phyloP scores from a whole-genome alignment of 2,888 invertebrate species.

The Coecobrya sp. region DNA sequence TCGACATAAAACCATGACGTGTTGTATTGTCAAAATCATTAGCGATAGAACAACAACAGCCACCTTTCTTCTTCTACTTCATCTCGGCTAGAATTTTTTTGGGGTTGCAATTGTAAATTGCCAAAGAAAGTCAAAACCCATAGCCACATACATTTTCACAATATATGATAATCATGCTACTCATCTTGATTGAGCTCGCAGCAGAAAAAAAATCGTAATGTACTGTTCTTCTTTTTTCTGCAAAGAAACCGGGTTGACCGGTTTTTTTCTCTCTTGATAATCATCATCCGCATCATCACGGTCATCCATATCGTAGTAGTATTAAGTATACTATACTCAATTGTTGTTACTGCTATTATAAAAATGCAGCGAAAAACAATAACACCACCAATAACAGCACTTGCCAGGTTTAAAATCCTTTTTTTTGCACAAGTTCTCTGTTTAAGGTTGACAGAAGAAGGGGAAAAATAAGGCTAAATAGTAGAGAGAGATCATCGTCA shows the following conservation, averaged over 20 bases:
- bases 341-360: not conserved
- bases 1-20: not conserved
- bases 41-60: not conserved
- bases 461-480: conserved; percentile 54
- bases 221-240: conserved; percentile 59
- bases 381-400: conserved; percentile 39
- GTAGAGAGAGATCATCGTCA: conserved; percentile 18
- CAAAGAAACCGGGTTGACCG: conserved; percentile 85
- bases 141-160: not conserved
- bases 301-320: not conserved
- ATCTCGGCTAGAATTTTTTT: not conserved
- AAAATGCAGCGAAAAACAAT: conserved; percentile 42
- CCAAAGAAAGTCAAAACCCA: conserved; percentile 50
- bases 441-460: conserved; percentile 27
- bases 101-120: not conserved
- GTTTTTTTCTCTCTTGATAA: conserved; percentile 72
- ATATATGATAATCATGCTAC: not conserved
- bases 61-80: not conserved
- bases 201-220: conserved; percentile 22
- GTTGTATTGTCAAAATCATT: conserved; percentile 38
- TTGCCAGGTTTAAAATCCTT: not conserved
- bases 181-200: conserved; percentile 12
- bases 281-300: conserved; percentile 44
- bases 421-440: not conserved
- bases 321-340: too few species aligned